A percentile compares a stretch with the other conserved stretches of the same genome.
phyloP scores from a whole-genome alignment of 2,113 vertebrate genomes.

The Cryptomyrus ogoouensis region DNA sequence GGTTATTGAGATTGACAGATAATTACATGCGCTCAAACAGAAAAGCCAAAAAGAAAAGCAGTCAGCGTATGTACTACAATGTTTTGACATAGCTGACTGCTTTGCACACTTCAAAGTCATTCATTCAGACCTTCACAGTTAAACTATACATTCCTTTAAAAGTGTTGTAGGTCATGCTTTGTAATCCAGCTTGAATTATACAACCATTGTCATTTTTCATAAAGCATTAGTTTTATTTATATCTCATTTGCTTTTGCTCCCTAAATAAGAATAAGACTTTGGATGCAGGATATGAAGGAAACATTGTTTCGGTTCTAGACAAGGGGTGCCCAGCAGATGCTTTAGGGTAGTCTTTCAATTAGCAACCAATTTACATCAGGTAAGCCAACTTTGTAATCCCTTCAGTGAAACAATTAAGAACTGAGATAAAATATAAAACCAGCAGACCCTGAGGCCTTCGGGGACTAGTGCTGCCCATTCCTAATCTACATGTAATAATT shows the following conservation, averaged over 20 bases:
- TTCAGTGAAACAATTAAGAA: conserved; percentile 16
- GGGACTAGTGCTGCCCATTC: not conserved
- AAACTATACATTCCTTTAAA: conserved; percentile 14
- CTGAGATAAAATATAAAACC: conserved; percentile 12
- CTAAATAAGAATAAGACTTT: not conserved
- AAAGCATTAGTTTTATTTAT: not conserved
- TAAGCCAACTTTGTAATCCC: conserved; percentile 11
- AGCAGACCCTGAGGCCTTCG: conserved; percentile 9
- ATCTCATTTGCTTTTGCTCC: not conserved
- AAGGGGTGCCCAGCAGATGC: not conserved
- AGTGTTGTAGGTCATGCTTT: not conserved
- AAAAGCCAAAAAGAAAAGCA: conserved; percentile 32
- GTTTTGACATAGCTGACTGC: conserved; percentile 43
- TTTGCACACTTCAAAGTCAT: conserved; percentile 37
- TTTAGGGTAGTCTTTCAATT: conserved; percentile 20
- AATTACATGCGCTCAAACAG: conserved; percentile 41
- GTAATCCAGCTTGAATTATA: not conserved
- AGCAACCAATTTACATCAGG: conserved; percentile 17
- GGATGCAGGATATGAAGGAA: not conserved
- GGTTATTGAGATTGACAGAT: conserved; percentile 44
- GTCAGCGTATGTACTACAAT: conserved; percentile 37
- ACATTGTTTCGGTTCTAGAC: not conserved
- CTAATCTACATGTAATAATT: conserved; percentile 17
- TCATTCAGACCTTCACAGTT: conserved; percentile 34
- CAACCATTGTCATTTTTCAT: not conserved